These are phyloP conservation scores for Patella ulyssiponensis DNA, from an alignment of 2,888 invertebrate genomes.

Conservation along the genomic window DNA sequence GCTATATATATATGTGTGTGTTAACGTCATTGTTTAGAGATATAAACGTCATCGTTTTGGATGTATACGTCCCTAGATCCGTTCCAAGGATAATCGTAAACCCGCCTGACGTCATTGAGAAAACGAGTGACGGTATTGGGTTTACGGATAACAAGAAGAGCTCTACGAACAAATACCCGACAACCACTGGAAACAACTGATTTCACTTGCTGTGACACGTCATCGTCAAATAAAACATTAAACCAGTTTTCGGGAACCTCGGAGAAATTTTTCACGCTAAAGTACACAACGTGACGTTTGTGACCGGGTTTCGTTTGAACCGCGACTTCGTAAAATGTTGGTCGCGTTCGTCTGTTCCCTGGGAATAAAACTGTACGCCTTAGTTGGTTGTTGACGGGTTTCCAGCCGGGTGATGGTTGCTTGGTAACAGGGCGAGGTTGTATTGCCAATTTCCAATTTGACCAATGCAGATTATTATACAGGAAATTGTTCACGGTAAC, in stretches of 20 bases:
- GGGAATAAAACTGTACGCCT: background rate
- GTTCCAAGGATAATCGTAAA: too few relatives aligned
- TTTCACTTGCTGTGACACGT: background rate
- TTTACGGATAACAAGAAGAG: background rate
- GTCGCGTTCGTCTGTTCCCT: background rate
- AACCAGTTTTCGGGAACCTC: conserved; percentile 28
- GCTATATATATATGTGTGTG: too few relatives aligned
- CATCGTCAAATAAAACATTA: background rate
- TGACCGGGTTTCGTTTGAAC: conserved; percentile 44
- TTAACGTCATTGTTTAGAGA: too few relatives aligned
- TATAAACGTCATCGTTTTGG: too few relatives aligned
- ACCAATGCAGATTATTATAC: conserved; percentile 48
- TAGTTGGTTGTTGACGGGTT: conserved; percentile 13
- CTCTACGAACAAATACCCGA: background rate
- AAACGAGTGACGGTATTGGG: too few relatives aligned
- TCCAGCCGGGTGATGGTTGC: conserved; percentile 13
- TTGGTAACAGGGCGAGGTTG: conserved; percentile 15
- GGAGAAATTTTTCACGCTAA: conserved; percentile 30
- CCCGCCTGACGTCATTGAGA: too few relatives aligned
- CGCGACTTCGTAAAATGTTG: conserved; percentile 46
- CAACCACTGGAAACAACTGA: background rate
- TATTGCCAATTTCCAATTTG: conserved; percentile 49
- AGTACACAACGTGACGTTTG: conserved; percentile 45
- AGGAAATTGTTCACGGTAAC: conserved; percentile 47
- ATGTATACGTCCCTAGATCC: too few relatives aligned